Base-by-base conservation (phyloP, 2,888 invertebrate species). In the Aricia artaxerxes region DNA sequence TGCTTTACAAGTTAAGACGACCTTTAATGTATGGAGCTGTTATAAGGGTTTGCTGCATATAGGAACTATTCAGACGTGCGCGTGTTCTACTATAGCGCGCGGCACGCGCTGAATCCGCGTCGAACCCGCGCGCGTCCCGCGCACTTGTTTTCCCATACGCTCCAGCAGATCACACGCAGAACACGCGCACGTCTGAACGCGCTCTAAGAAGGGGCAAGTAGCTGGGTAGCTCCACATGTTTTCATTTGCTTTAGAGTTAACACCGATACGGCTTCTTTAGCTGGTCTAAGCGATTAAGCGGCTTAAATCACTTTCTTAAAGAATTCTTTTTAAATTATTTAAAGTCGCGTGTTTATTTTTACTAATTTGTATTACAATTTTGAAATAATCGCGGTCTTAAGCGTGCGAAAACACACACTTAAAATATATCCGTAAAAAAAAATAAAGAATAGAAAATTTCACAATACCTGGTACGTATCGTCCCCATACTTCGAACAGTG, bases 401-500 rank as follows among this genome's bases (percentile, higher is more conserved):
- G 16, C 16, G 57, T 57, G 16, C 13, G 13, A 1, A 57, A 16
- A 13, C 4, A 53, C 13, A 53, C 9, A 53, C 13, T 53, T 53
- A 16, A 44, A 44, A 44, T 7, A 44, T 44, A 44, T 44, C 44
- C 44, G 44, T 44, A 44, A 44, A 44, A 4, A 57, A 57, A 57
- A 16, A 53, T 13, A 57, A 57, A 57, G 4, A 57, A 16, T 4
- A 4, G 16, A 57, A 13, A 53, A 11, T 13, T 61, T 79, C 72
- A 79, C 81, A 64, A 84, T 89, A 97, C 97, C 97, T 88, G 98
- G 98, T 72, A 97, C 97, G 88, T 95, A 98, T 87, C 97, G 93
- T n/a, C 98, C 97, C 98, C 98, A 98, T 61, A 97, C 95, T 87
- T 97, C 97, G 79, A 97, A 95, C 7, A 97, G 91, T 0, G 98